phyloP scores from a whole-genome alignment of 2,888 invertebrate genomes.

The Eupeodes latifasciatus region DNA sequence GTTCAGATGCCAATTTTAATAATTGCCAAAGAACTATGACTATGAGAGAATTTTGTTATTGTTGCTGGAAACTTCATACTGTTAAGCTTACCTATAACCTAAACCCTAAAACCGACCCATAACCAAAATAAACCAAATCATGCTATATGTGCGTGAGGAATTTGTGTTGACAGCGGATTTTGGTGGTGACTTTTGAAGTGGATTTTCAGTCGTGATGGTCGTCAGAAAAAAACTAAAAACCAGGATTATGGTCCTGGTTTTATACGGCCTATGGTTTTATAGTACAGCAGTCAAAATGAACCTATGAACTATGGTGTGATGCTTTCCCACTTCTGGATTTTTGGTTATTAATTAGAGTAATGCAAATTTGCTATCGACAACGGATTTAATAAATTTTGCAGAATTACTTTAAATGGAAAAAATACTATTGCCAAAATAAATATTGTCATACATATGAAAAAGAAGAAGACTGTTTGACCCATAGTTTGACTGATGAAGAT shows the following conservation, averaged over 20 bases:
- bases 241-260: not conserved
- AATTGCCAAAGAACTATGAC: constrained; percentile 32
- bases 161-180: constrained; percentile 4
- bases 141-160: not conserved
- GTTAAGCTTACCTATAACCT: not conserved
- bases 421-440: too few species aligned
- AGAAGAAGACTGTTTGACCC: too few species aligned
- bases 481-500: too few species aligned
- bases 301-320: too few species aligned
- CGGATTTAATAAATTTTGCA: too few species aligned
- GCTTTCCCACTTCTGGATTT: too few species aligned
- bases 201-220: not conserved
- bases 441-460: too few species aligned
- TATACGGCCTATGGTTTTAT: not conserved
- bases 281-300: too few species aligned
- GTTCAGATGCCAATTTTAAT: constrained; percentile 44
- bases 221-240: not conserved
- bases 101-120: not conserved
- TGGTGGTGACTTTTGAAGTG: constrained; percentile 27
- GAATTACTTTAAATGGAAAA: too few species aligned
- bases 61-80: not conserved
- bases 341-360: too few species aligned
- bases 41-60: not conserved
- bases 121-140: too few species aligned
- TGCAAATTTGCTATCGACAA: too few species aligned